A percentile compares a stretch with the other conserved stretches of the same genome.
Conservation (phyloP, 2,797 vertebrate genomes). For the Neomorphus geoffroyi region DNA sequence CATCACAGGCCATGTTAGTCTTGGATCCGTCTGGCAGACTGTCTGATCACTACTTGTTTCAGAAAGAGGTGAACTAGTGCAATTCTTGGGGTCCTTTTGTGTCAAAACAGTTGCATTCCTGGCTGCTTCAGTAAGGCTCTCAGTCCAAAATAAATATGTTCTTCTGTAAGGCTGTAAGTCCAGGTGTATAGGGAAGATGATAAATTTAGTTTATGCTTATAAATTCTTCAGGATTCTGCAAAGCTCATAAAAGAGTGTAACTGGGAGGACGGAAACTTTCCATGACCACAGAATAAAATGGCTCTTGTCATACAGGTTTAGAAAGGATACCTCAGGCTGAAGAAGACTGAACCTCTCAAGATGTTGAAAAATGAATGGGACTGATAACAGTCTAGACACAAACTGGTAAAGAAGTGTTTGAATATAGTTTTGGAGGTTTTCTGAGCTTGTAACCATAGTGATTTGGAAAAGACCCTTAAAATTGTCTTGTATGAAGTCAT, state of each 20-base stretch:
- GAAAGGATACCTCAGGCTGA: neutral
- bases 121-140: neutral
- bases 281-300: neutral
- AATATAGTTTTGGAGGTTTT: neutral
- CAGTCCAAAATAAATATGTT: fast-evolving
- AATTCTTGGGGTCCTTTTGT: neutral
- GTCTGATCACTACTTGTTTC: neutral
- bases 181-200: neutral
- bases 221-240: neutral
- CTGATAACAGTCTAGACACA: neutral
- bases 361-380: neutral
- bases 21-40: neutral
- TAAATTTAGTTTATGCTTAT: neutral
- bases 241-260: neutral
- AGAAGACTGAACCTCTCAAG: neutral
- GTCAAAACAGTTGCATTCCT: neutral
- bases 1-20: neutral
- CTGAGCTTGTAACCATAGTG: neutral
- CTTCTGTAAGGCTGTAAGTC: neutral
- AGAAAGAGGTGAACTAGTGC: neutral
- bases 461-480: neutral
- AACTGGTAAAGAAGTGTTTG: neutral
- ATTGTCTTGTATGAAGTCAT: neutral
- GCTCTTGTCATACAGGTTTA: neutral
- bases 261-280: neutral